phyloP scores from a whole-genome alignment of 2,888 invertebrate genomes.

The Ophion ellenae region DNA sequence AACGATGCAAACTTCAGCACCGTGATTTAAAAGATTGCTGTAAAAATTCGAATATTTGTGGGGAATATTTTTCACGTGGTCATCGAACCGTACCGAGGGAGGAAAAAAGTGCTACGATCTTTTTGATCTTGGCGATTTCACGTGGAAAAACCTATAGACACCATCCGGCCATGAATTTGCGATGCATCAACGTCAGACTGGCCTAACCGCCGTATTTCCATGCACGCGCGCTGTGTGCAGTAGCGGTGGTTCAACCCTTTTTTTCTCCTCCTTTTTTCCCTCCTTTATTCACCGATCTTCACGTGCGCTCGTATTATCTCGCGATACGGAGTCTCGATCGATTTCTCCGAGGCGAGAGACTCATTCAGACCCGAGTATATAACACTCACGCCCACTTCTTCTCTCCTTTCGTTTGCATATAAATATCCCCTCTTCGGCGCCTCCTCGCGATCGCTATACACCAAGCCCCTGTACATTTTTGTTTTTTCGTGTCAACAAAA shows the following conservation, averaged over 20 bases:
- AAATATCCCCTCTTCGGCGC: neutral
- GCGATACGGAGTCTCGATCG: conserved; percentile 52
- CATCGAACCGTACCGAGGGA: no score
- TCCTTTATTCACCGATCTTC: conserved; percentile 26
- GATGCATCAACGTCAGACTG: conserved; percentile 40
- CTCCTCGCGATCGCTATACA: neutral
- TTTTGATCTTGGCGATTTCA: neutral
- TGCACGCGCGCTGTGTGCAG: conserved; percentile 8
- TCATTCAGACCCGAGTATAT: conserved; percentile 28
- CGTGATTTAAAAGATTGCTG: no score
- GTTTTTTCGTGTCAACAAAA: neutral
- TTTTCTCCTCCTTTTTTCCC: conserved; percentile 8
- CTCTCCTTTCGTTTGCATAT: neutral
- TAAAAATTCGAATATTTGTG: no score
- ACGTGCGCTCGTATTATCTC: conserved; percentile 36
- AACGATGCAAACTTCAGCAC: neutral
- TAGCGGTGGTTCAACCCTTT: conserved; percentile 24
- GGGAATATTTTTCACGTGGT: no score
- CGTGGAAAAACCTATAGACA: neutral
- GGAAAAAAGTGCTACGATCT: neutral
- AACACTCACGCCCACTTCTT: conserved; percentile 46
- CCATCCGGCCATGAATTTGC: conserved; percentile 16
- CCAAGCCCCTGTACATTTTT: neutral
- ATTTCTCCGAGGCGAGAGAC: conserved; percentile 47
- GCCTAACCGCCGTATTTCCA: conserved; percentile 9